Evolutionary conservation across 2,113 vertebrate species (phyloP).

Genomic region (Hylia prasina): DNA sequence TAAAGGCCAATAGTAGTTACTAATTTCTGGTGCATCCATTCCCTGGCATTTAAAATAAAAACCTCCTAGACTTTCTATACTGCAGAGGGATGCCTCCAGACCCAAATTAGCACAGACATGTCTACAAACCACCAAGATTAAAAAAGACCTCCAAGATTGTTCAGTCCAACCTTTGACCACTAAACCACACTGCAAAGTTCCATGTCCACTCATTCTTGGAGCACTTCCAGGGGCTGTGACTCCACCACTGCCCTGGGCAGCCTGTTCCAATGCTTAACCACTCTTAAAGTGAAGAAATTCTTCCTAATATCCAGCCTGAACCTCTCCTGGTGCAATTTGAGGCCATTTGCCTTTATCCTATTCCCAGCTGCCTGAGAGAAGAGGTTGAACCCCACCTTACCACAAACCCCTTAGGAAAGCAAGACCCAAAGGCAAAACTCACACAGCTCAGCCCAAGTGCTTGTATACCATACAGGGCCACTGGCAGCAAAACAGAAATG

Average conservation of each 20-base stretch:
- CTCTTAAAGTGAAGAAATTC: not conserved
- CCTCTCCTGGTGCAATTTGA: not conserved
- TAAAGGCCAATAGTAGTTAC: not conserved
- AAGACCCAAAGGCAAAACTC: not conserved
- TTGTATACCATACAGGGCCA: not conserved
- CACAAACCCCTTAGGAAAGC: not conserved
- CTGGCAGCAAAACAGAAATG: not conserved
- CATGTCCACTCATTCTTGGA: not conserved
- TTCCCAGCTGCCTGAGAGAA: not conserved
- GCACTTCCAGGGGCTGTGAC: not conserved
- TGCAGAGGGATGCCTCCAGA: not conserved
- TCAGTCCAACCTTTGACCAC: not conserved
- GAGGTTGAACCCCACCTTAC: not conserved
- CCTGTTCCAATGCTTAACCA: not conserved
- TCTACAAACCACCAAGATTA: not conserved
- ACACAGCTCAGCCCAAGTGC: not conserved
- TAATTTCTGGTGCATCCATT: not conserved
- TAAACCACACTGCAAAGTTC: not conserved
- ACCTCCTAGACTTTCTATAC: not conserved
- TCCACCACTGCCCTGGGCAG: not conserved
- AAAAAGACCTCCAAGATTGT: not conserved
- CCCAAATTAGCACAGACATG: not conserved
- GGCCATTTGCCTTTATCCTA: not conserved
- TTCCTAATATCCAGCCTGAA: not conserved
- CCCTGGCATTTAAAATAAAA: not conserved